Base-by-base conservation (phyloP, 2,113 vertebrate species). In the Albula glossodonta region DNA sequence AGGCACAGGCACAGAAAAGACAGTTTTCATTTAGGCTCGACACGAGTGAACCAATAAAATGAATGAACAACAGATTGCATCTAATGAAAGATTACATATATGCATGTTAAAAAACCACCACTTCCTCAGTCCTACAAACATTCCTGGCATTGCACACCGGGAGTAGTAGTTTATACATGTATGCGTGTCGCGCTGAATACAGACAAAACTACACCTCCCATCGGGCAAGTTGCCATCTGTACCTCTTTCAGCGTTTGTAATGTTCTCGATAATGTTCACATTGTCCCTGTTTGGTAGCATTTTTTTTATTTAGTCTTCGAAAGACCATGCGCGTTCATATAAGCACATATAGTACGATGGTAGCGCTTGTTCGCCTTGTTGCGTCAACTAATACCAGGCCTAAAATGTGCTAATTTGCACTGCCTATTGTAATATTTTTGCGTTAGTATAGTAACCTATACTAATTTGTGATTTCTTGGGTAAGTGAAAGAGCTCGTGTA, bases 81-180 rank as follows among this genome's bases (percentile, higher is more conserved):
- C 60, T 15, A 22, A 74, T 25, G 10, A 25, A 74, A 74, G 4
- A 31, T 74, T 74, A 31, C n/a, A 74, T 10, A 25, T 4, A 52
- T 50, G 51, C 5, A 25, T 53, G 70, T 84, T 84, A 51, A 51
- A 77, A 51, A 77, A 84, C 31, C 49, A 77, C 78, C 51, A 17
- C 83, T 78, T 85, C 84, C 84, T 78, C 22, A 66, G 41, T 63
- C 50, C 51, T 56, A 19, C 77, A 49, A 49, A 48, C 22, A 80
- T 52, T 48, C 56, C 41, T 49, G 12, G 22, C 19, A 31, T 63
- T 63, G 84, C 12, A 81, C 57, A 49, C 10, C 51, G 84, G 84
- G 78, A 85, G 53, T 51, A 80, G 84, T 85, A 85, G 84, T 85
- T 81, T n/a, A 51, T 60, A 80, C 1, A 81, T n/a, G 12, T 49